A percentile compares a stretch with the other conserved stretches of the same genome.
Conservation (phyloP, 2,113 vertebrate species). For the Myrmophylax atrothorax region DNA sequence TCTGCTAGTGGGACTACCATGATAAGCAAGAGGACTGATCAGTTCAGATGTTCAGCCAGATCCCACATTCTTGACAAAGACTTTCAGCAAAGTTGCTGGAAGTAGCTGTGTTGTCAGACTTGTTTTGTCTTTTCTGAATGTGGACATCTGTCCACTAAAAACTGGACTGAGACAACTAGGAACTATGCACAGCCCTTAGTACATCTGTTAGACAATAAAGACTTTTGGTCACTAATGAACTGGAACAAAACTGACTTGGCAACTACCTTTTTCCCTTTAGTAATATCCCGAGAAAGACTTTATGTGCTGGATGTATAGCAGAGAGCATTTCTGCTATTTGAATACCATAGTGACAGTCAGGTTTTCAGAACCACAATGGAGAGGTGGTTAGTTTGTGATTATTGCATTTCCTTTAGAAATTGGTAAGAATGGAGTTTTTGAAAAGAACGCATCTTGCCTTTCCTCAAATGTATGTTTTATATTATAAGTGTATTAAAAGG, state of each 20-base stretch:
- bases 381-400: not conserved
- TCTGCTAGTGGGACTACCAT: not conserved
- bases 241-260: slow-evolving; percentile 19
- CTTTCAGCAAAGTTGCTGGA: not conserved
- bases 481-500: not conserved
- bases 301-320: not conserved
- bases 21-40: not conserved
- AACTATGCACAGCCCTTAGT: not conserved
- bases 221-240: not conserved
- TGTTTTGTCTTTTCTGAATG: not conserved
- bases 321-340: not conserved
- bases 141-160: not conserved
- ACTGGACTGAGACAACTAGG: not conserved
- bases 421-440: not conserved
- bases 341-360: not conserved
- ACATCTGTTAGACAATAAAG: not conserved
- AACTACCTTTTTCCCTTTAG: not conserved
- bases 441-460: not conserved
- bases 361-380: not conserved
- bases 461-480: not conserved
- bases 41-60: not conserved
- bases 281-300: not conserved
- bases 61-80: not conserved
- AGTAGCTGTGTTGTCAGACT: not conserved
- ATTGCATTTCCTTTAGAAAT: not conserved